phyloP scores from a whole-genome alignment of 2,113 vertebrate species.

The Syngnathus scovelli region DNA sequence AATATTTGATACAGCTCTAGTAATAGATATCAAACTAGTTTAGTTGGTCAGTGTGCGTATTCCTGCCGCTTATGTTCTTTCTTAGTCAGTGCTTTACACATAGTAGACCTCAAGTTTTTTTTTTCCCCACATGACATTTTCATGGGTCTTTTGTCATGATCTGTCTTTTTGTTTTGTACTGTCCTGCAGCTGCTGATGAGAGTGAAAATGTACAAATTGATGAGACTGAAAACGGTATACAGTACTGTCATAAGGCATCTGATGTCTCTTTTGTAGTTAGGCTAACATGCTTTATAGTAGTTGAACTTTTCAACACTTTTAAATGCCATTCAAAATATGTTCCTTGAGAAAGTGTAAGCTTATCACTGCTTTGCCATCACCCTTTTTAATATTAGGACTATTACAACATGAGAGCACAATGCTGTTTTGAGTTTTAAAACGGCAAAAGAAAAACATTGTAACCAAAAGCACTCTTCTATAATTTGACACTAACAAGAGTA shows the following conservation, averaged over 20 bases:
- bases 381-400: background rate
- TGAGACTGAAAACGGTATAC: constrained; percentile 58
- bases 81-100: constrained; percentile 24
- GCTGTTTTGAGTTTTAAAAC: constrained; percentile 1
- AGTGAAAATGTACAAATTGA: constrained; percentile 54
- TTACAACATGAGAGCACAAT: background rate
- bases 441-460: constrained; percentile 11
- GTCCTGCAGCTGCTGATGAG: constrained; percentile 54
- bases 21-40: background rate
- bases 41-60: background rate
- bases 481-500: constrained; percentile 45
- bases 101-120: background rate
- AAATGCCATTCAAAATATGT: constrained; percentile 6
- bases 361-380: constrained; percentile 8
- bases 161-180: constrained; percentile 57
- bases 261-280: constrained; percentile 7
- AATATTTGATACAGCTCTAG: constrained; percentile 1
- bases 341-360: constrained; percentile 2
- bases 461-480: constrained; percentile 31
- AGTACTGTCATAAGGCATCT: constrained; percentile 2
- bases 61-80: background rate
- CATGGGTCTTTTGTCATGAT: constrained; percentile 20
- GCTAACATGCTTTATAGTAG: constrained; percentile 32
- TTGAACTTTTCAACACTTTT: constrained; percentile 17
- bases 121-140: constrained; percentile 6